Evolutionary conservation across 2,888 invertebrate genomes (phyloP).

Genomic region (Apamea crenata): DNA sequence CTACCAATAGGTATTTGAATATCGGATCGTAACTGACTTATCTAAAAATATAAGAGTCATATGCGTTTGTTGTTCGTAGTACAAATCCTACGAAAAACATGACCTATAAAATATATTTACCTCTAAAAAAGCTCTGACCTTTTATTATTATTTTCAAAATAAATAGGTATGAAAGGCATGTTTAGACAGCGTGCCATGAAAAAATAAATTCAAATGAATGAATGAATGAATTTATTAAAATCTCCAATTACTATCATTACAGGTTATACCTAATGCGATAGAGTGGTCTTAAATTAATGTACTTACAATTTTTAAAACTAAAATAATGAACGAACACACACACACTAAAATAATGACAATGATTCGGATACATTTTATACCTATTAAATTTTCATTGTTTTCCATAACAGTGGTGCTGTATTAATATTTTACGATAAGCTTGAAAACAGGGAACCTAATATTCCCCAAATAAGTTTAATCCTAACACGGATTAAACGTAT

Average conservation of each 20-base stretch:
- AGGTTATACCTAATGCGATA: no score
- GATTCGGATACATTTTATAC: not conserved
- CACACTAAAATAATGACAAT: no score
- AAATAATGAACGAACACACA: no score
- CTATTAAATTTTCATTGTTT: not conserved
- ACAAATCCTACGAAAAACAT: not conserved
- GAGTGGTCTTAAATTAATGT: no score
- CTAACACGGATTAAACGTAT: conserved; percentile 37
- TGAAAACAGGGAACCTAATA: conserved; percentile 11
- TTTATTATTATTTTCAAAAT: conserved; percentile 2
- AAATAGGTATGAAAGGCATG: not conserved
- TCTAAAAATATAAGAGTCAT: not conserved
- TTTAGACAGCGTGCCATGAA: no score
- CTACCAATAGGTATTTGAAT: not conserved
- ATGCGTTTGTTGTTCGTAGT: not conserved
- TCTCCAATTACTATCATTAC: no score
- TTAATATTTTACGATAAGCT: conserved; percentile 27
- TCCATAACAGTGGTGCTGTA: not conserved
- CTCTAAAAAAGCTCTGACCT: not conserved
- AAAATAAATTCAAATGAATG: not conserved
- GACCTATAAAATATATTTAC: not conserved
- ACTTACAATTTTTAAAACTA: no score
- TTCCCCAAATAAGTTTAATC: conserved; percentile 40
- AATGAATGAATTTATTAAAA: no score
- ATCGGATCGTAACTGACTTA: not conserved